These are phyloP conservation scores for Telmatochromis sp. DNA, from an alignment of 2,113 vertebrate genomes.

Conservation along the genomic window DNA sequence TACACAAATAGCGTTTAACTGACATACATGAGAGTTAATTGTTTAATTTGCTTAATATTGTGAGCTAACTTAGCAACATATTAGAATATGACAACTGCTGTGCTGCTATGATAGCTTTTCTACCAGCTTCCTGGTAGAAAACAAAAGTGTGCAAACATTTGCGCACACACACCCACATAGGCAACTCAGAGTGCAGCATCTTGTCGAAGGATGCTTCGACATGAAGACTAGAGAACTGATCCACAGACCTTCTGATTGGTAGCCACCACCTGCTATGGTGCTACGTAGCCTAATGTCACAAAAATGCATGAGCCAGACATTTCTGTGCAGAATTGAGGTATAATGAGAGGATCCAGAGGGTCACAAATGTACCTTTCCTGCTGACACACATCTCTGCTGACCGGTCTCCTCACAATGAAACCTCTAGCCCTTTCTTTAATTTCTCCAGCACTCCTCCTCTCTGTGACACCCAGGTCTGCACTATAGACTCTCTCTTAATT, in stretches of 20 bases:
- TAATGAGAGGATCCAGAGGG: neutral
- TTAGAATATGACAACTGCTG: neutral
- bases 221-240: neutral
- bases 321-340: neutral
- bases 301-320: neutral
- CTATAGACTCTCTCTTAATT: constrained; percentile 56
- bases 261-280: neutral
- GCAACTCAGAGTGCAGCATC: neutral
- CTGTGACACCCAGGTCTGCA: neutral
- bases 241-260: neutral
- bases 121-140: neutral
- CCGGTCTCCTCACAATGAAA: neutral
- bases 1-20: neutral
- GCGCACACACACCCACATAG: neutral
- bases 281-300: neutral
- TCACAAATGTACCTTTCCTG: neutral
- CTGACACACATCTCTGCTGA: neutral
- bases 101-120: neutral
- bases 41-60: neutral
- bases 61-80: neutral
- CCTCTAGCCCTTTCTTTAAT: neutral
- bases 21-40: neutral
- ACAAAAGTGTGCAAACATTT: neutral
- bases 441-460: neutral
- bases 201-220: neutral